A percentile compares a stretch with the other conserved stretches of the same genome.
phyloP scores from a whole-genome alignment of 2,113 vertebrate genomes.

The Ovis canadensis region DNA sequence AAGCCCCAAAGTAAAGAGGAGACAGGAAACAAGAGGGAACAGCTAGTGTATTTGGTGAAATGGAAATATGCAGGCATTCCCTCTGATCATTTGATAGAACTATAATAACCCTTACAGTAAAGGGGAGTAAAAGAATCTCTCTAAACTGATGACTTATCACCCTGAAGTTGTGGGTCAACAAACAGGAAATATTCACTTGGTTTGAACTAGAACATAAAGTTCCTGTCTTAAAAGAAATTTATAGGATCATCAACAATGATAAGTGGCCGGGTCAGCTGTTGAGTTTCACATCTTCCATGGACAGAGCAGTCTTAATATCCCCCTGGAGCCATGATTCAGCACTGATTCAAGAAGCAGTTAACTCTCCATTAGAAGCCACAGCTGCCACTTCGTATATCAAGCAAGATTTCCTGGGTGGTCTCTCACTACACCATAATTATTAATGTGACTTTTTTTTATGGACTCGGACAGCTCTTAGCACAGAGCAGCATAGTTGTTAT shows the following conservation, averaged over 20 bases:
- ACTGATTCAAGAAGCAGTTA: not conserved
- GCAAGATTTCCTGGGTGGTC: not conserved
- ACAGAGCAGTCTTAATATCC: not conserved
- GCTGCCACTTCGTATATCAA: not conserved
- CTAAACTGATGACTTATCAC: conserved; percentile 5
- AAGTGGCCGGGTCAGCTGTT: conserved; percentile 44
- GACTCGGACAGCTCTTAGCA: not conserved
- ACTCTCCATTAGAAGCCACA: not conserved
- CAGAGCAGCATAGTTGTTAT: not conserved
- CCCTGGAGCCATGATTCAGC: not conserved
- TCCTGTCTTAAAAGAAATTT: conserved; percentile 28
- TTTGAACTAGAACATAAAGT: conserved; percentile 47
- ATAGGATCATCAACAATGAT: conserved; percentile 30
- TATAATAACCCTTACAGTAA: not conserved
- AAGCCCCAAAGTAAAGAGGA: not conserved
- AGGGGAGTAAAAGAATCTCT: conserved; percentile 21
- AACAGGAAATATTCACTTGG: conserved; percentile 46
- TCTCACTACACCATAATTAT: not conserved
- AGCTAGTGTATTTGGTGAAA: not conserved
- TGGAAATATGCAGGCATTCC: not conserved
- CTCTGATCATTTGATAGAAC: not conserved
- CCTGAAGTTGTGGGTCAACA: conserved; percentile 38
- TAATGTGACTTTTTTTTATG: conserved; percentile 25
- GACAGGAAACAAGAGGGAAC: not conserved
- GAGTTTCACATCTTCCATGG: not conserved